These are phyloP conservation scores for Zootermopsis nevadensis DNA, from an alignment of 2,888 invertebrate genomes.

Conservation along the genomic window DNA sequence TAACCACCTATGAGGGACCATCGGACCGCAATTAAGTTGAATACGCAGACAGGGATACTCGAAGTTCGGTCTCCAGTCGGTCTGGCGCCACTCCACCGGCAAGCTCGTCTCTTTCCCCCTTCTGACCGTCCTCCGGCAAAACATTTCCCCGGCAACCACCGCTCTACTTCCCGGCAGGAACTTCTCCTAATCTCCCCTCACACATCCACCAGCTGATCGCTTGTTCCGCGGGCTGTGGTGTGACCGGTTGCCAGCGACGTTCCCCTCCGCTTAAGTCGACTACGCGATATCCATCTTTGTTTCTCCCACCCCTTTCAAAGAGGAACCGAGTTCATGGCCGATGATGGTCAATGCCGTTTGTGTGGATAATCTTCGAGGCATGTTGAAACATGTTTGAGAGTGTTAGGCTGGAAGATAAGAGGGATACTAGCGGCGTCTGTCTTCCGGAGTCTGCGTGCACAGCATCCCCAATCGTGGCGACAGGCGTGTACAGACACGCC, in stretches of 20 bases:
- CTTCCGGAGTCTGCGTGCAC: background rate
- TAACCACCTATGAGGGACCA: conserved; percentile 1
- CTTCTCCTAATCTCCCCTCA: background rate
- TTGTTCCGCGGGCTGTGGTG: background rate
- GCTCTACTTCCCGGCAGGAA: background rate
- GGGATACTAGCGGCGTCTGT: background rate
- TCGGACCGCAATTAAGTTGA: background rate
- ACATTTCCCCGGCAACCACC: background rate
- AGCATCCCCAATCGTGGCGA: background rate
- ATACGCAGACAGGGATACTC: conserved; percentile 4
- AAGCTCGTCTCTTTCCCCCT: background rate
- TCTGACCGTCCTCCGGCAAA: background rate
- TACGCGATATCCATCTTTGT: background rate
- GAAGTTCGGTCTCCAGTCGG: conserved; percentile 15
- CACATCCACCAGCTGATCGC: background rate
- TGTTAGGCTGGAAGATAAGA: background rate
- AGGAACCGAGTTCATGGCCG: conserved; percentile 7
- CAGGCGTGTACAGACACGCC: background rate
- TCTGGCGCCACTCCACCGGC: conserved; percentile 19
- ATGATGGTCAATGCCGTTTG: background rate
- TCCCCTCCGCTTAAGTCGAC: background rate
- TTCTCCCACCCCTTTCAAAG: background rate
- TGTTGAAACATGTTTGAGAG: background rate
- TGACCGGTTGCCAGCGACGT: background rate
- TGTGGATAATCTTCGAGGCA: background rate